Evolutionary conservation across 2,888 invertebrate species (phyloP).

Genomic region (Chrysolina haemoptera): DNA sequence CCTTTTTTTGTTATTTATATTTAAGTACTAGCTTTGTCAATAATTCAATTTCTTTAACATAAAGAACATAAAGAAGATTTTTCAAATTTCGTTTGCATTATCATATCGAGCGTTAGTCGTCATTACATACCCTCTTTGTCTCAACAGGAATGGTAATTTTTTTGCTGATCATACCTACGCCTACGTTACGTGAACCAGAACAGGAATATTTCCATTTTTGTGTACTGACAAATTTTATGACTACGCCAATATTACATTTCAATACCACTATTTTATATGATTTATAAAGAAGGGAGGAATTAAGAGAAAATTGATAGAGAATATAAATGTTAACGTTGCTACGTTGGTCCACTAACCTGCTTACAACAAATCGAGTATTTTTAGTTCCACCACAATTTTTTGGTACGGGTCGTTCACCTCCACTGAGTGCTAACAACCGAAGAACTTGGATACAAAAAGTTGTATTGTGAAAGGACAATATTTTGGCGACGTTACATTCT

Average conservation of each 20-base stretch:
- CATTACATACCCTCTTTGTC: no score
- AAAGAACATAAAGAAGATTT: no score
- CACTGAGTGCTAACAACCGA: constrained; percentile 38
- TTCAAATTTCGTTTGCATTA: no score
- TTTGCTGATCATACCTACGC: no score
- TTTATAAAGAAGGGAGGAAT: constrained; percentile 24
- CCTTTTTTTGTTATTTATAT: no score
- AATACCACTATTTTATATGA: neutral
- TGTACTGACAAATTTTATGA: neutral
- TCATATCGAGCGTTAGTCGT: no score
- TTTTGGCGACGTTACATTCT: constrained; percentile 24
- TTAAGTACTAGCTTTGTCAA: no score
- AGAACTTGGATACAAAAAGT: constrained; percentile 44
- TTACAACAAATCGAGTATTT: constrained; percentile 61
- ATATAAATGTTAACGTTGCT: constrained; percentile 39
- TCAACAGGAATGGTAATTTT: no score
- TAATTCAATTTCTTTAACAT: no score
- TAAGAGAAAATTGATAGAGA: constrained; percentile 51
- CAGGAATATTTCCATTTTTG: neutral
- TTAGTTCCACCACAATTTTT: constrained; percentile 58
- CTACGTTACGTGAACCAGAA: no score
- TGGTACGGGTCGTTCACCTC: constrained; percentile 57
- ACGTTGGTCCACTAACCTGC: constrained; percentile 63
- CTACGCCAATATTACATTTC: neutral
- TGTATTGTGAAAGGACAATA: constrained; percentile 45